Evolutionary conservation across 2,113 vertebrate species (phyloP).

Genomic region (Microcebus tavaratra): DNA sequence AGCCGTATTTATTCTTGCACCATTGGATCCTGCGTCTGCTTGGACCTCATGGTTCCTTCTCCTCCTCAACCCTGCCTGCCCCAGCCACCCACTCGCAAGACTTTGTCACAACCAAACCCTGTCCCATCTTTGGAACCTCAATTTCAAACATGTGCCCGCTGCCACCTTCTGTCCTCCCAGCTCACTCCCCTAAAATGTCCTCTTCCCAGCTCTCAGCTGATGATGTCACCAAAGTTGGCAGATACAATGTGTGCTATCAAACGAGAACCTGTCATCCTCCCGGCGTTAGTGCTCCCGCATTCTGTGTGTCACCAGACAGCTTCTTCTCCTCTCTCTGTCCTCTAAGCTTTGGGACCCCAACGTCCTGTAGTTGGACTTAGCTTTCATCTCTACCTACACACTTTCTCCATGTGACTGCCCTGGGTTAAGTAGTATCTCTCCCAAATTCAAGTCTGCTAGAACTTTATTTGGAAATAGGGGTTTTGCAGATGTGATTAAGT

Average conservation of each 20-base stretch:
- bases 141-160: neutral
- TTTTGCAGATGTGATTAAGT: neutral
- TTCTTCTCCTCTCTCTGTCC: neutral
- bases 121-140: neutral
- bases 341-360: neutral
- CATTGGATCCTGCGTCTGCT: accelerated
- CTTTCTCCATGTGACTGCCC: neutral
- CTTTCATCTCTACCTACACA: neutral
- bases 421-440: neutral
- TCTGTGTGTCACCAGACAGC: neutral
- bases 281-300: neutral
- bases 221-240: neutral
- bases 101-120: neutral
- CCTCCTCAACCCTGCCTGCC: neutral
- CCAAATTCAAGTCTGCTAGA: neutral
- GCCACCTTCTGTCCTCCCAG: neutral
- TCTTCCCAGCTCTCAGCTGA: neutral
- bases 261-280: neutral
- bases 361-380: neutral
- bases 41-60: neutral
- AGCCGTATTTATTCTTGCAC: neutral
- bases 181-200: too few relatives aligned
- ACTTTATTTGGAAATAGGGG: neutral
- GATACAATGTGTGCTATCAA: neutral
- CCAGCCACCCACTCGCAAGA: neutral